Evolutionary conservation across 2,888 invertebrate species (phyloP), one percentile per base, ranked within the genome.

Genomic region (Philereme vetulata): DNA sequence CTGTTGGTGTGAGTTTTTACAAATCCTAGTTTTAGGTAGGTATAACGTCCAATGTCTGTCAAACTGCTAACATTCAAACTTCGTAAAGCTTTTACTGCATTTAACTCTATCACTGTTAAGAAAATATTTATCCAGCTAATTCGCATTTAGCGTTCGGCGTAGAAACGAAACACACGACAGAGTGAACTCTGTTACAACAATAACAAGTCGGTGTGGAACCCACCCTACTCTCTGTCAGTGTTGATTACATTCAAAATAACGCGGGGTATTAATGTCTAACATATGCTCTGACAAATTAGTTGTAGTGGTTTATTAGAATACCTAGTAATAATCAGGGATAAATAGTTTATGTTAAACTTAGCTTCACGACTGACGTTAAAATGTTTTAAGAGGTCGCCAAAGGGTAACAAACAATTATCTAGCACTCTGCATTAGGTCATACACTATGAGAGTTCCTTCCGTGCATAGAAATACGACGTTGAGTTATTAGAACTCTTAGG

Each of bases 41-140:
- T 21, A 21, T 21, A 21, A 21, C 21, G 21, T 21, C 21, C 35
- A 61, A 42, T 48, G 44, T 52, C 56, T 51, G 54, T 62, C 51
- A 57, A 52, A 58, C 38, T 57, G 50, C 51, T 34, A 56, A 38
- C 38, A 35, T 34, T 66, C 64, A 62, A 60, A 61, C 57, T 58
- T 50, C 51, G 43, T 58, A 40, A 56, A 55, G 56, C 59, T 71
- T 77, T 77, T 76, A 81, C 77, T 81, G 81, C 51, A 76, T 84
- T 85, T 81, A 86, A 85, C 82, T 80, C 81, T 69, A 77, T 81
- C 80, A 70, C 78, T 72, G 82, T 79, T 86, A 91, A 81, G 78
- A 73, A 85, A 91, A 92, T 91, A 86, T 92, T 92, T 84, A 75
- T 82, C 76, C 84, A 89, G 84, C 90, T 92, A 91, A 92, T 91